Evolutionary conservation across 2,888 invertebrate species (phyloP).

Genomic region (Phorcus lineatus): DNA sequence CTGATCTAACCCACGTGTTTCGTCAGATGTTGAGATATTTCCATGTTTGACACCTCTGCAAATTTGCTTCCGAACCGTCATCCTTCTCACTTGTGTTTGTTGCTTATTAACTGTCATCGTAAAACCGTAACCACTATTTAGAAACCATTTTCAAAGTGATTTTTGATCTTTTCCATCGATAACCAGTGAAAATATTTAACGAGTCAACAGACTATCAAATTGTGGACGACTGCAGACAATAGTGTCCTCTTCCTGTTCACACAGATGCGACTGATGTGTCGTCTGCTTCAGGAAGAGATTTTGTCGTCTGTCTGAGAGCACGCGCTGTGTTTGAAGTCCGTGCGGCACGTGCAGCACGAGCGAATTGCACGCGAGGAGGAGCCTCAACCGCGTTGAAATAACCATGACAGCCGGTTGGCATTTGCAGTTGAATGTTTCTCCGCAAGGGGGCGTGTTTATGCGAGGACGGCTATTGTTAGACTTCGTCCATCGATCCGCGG

Average conservation of each 20-base stretch:
- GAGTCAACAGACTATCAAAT: conserved; percentile 14
- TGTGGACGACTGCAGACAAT: conserved; percentile 9
- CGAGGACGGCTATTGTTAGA: conserved; percentile 14
- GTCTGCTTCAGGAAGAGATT: conserved; percentile 7
- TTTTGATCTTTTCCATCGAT: background rate
- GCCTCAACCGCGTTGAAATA: background rate
- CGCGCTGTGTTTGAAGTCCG: background rate
- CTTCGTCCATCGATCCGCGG: background rate
- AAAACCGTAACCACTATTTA: too few species aligned
- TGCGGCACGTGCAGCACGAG: background rate
- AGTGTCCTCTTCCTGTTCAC: background rate
- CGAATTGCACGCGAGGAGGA: conserved; percentile 10
- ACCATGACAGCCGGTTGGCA: conserved; percentile 10
- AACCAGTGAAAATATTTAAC: conserved; percentile 15
- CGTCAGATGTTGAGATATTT: too few species aligned
- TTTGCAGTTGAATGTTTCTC: conserved; percentile 15
- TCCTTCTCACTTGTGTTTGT: too few species aligned
- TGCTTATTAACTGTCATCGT: too few species aligned
- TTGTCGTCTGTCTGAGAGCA: background rate
- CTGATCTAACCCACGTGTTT: background rate
- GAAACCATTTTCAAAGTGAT: too few species aligned
- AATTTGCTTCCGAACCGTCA: too few species aligned
- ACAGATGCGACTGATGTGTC: conserved; percentile 15
- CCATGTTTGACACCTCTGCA: too few species aligned
- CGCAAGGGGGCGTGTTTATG: conserved; percentile 15